Percentiles rank a stretch among this genome's conserved stretches.
Evolutionary conservation across 2,113 vertebrate genomes (phyloP).

Genomic region (Corapipo altera): DNA sequence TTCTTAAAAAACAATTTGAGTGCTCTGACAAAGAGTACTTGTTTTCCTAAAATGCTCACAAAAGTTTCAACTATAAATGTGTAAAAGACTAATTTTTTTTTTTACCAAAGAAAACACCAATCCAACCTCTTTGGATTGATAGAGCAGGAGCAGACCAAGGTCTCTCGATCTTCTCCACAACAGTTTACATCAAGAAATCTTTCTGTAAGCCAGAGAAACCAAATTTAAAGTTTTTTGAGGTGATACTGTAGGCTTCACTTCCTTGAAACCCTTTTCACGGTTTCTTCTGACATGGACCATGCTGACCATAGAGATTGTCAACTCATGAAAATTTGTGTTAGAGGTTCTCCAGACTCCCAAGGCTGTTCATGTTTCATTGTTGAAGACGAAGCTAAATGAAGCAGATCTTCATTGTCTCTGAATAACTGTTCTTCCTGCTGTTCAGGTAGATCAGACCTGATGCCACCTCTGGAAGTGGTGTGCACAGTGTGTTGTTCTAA

Average conservation of each 20-base stretch:
- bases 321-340: fast-evolving
- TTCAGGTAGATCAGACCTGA: neutral
- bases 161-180: neutral
- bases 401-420: neutral
- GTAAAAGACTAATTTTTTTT: neutral
- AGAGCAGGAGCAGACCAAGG: neutral
- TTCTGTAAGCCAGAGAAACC: neutral
- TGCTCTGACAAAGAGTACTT: neutral
- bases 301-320: neutral
- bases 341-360: neutral
- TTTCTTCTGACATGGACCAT: fast-evolving
- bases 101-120: neutral
- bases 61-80: neutral
- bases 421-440: neutral
- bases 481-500: neutral
- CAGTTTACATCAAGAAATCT: neutral
- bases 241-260: neutral
- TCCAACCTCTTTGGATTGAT: neutral
- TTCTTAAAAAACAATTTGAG: neutral
- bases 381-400: neutral
- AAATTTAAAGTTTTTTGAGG: neutral
- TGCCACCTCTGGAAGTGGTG: neutral
- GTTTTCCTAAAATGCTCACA: neutral
- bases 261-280: neutral
- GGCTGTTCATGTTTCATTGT: neutral